A percentile compares a stretch with the other conserved stretches of the same genome.
Evolutionary conservation across 2,797 vertebrate genomes (phyloP).

Genomic region (Vipera latastei): DNA sequence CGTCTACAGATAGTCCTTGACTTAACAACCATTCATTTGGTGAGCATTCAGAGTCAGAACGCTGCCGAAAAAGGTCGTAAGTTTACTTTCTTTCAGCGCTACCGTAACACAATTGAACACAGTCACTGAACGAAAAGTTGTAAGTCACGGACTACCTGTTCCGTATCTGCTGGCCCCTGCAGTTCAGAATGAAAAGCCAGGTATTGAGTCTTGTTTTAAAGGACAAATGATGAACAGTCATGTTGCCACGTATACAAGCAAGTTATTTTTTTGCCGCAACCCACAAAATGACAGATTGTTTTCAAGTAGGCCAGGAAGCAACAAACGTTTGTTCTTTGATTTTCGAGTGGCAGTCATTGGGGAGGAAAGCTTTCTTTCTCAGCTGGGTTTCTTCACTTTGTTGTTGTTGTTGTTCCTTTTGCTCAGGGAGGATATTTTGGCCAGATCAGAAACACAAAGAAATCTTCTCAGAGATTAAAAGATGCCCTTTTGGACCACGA

Average conservation of each 20-base stretch:
- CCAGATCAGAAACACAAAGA: slow-evolving; percentile 98
- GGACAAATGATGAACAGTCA: neutral
- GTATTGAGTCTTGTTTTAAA: neutral
- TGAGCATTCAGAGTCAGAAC: no score
- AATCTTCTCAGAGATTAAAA: slow-evolving; percentile 96
- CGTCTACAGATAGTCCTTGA: no score
- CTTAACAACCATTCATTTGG: no score
- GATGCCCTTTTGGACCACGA: slow-evolving; percentile 93
- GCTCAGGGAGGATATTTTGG: slow-evolving; percentile 95
- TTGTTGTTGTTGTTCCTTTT: slow-evolving; percentile 7
- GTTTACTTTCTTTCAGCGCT: no score
- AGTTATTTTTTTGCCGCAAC: neutral
- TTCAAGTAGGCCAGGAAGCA: neutral
- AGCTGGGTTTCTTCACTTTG: neutral
- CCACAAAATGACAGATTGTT: neutral
- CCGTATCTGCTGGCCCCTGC: neutral
- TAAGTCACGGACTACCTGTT: no score
- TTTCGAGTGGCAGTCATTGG: neutral
- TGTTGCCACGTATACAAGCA: neutral
- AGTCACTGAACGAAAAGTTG: no score
- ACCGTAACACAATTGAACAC: no score
- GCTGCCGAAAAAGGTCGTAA: no score
- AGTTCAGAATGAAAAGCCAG: neutral
- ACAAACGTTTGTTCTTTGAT: neutral
- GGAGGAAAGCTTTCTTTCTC: neutral